Conservation (phyloP, 2,113 vertebrate species). For the Mandrillus leucophaeus region DNA sequence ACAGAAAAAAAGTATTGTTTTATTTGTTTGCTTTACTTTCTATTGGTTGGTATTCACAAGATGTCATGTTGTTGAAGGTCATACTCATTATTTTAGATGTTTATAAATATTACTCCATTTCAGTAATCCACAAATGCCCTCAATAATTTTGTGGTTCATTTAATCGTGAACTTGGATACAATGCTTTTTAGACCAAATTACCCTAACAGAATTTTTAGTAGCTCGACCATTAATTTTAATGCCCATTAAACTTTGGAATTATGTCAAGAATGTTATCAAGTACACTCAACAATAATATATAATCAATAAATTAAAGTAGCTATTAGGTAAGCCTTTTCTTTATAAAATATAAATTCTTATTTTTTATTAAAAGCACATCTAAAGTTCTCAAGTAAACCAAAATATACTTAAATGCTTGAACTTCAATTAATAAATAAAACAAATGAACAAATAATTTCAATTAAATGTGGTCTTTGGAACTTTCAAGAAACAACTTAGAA, state of each 20-base stretch:
- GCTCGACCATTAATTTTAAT: neutral
- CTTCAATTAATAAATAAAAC: neutral
- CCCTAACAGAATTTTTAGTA: slow-evolving; percentile 38
- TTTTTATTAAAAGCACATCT: neutral
- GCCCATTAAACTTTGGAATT: slow-evolving; percentile 48
- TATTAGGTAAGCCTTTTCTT: neutral
- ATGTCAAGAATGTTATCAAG: slow-evolving; percentile 56
- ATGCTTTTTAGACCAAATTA: slow-evolving; percentile 50
- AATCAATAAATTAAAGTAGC: slow-evolving; percentile 28
- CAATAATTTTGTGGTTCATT: slow-evolving; percentile 41
- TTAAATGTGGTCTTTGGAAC: neutral
- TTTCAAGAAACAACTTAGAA: neutral
- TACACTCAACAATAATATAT: neutral
- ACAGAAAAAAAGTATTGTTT: neutral
- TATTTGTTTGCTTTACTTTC: neutral
- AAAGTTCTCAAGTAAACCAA: neutral
- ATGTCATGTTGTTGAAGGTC: neutral
- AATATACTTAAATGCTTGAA: neutral
- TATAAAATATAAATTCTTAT: neutral
- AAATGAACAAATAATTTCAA: neutral
- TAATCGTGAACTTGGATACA: neutral
- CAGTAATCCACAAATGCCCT: neutral
- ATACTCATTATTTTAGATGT: neutral
- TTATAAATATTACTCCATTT: slow-evolving; percentile 28
- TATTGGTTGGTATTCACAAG: neutral